Evolutionary conservation across 1,140 invertebrate species (phyloP).

Genomic region (Ceratosolen fusciceps): DNA sequence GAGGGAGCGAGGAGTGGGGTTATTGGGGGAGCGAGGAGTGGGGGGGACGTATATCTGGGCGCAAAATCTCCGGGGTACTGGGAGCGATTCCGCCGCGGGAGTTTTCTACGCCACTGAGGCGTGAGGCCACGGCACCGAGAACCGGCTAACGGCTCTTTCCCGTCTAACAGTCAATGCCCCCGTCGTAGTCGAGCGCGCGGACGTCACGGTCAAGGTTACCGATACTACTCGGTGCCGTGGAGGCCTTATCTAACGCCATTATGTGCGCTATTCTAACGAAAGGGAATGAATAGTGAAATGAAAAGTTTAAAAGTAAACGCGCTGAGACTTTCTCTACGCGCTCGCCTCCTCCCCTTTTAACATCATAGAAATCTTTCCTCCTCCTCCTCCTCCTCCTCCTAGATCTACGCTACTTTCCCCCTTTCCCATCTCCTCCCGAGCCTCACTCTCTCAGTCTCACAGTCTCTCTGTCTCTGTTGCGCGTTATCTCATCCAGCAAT

Average conservation of each 20-base stretch:
- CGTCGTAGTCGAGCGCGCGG: conserved; percentile 27
- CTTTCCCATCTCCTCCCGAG: too few relatives aligned
- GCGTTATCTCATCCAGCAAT: not conserved
- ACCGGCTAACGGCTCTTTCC: conserved; percentile 39
- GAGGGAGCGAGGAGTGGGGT: too few relatives aligned
- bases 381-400: too few relatives aligned
- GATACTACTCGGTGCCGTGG: too few relatives aligned
- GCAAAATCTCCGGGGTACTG: too few relatives aligned
- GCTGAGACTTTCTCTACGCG: not conserved
- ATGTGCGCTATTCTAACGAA: conserved; percentile 46
- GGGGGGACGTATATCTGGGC: too few relatives aligned
- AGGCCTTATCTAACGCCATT: conserved; percentile 46
- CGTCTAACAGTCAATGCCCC: conserved; percentile 42
- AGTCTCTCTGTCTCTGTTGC: not conserved
- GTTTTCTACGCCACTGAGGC: conserved; percentile 2
- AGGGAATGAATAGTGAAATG: conserved; percentile 44
- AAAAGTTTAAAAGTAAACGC: conserved; percentile 25
- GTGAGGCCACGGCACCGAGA: not conserved
- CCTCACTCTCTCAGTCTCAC: too few relatives aligned
- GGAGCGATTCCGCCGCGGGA: not conserved
- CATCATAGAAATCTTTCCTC: not conserved
- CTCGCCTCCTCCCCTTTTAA: too few relatives aligned
- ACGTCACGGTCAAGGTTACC: conserved; percentile 45
- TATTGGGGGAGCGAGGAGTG: too few relatives aligned
- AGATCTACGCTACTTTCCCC: too few relatives aligned